Evolutionary conservation across 2,888 invertebrate species (phyloP).

Genomic region (Calameuta idolon): DNA sequence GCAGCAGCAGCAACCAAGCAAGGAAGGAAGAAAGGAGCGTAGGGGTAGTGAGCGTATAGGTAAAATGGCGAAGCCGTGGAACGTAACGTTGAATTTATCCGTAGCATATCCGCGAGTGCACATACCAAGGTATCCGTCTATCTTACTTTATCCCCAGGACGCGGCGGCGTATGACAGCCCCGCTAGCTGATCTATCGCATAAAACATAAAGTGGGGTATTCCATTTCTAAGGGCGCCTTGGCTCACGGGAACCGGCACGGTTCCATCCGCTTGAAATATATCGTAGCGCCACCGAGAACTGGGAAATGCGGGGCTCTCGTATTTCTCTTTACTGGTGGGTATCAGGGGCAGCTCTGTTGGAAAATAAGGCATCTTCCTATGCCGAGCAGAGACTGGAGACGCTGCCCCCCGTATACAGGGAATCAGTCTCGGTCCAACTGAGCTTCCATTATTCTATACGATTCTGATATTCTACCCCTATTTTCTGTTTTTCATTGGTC

Average conservation of each 20-base stretch:
- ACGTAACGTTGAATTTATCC: constrained; percentile 65
- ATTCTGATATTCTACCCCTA: neutral
- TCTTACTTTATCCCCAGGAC: constrained; percentile 65
- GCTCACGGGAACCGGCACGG: constrained; percentile 19
- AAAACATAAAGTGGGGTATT: constrained; percentile 66
- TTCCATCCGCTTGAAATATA: constrained; percentile 55
- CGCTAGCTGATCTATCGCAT: constrained; percentile 66
- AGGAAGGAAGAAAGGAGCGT: constrained; percentile 16
- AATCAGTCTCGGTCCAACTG: neutral
- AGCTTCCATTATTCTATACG: neutral
- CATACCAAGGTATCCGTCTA: constrained; percentile 61
- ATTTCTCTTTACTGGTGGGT: constrained; percentile 19
- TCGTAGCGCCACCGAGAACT: constrained; percentile 45
- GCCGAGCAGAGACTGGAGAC: neutral
- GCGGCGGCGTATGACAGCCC: constrained; percentile 61
- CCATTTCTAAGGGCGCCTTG: constrained; percentile 61
- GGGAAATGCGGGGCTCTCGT: constrained; percentile 31
- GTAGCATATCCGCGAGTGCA: constrained; percentile 50
- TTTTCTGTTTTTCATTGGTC: neutral
- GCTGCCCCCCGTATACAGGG: neutral
- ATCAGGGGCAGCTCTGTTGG: constrained; percentile 20
- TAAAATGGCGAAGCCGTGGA: constrained; percentile 59
- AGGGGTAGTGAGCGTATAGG: constrained; percentile 39
- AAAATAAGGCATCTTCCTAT: constrained; percentile 16
- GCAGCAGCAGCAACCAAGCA: neutral